A percentile compares a stretch with the other conserved stretches of the same genome.
Conservation (phyloP, 92 coral and sea anemone genomes). For the Montipora capitata region DNA sequence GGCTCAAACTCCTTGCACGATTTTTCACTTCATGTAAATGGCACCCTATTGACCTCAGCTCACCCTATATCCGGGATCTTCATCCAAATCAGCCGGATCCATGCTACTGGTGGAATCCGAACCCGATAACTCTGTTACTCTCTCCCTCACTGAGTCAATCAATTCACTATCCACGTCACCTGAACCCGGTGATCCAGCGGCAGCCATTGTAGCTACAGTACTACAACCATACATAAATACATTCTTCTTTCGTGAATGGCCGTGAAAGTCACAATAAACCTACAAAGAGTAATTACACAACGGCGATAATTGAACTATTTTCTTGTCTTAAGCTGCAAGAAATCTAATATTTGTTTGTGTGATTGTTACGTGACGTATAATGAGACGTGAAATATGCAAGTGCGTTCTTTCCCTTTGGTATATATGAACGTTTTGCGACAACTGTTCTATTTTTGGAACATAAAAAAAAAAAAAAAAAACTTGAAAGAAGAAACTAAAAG, state of each 20-base stretch:
- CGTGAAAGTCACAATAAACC: slow-evolving; percentile 99
- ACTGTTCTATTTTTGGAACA: no score
- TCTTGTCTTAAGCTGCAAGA: background rate
- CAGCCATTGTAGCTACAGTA: slow-evolving; percentile 83
- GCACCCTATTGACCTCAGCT: background rate
- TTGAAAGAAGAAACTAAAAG: no score
- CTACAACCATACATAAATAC: slow-evolving; percentile 98
- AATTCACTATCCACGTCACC: slow-evolving; percentile 86
- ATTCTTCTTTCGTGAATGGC: slow-evolving; percentile 98
- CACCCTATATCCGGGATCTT: slow-evolving; percentile 89
- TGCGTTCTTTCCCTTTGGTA: no score
- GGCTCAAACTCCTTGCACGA: no score
- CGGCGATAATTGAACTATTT: no score
- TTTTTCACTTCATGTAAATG: no score
- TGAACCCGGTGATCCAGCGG: slow-evolving; percentile 81
- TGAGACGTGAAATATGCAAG: background rate
- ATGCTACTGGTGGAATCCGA: slow-evolving; percentile 89
- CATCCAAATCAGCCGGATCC: slow-evolving; percentile 84
- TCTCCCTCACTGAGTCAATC: slow-evolving; percentile 79
- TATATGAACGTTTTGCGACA: no score
- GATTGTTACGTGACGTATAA: background rate
- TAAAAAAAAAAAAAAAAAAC: no score
- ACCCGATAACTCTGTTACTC: slow-evolving; percentile 81
- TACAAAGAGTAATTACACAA: slow-evolving; percentile 19
- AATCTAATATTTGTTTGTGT: background rate